A percentile compares a stretch with the other conserved stretches of the same genome.
These are phyloP conservation scores for Dryobotodes eremita DNA, from an alignment of 2,888 invertebrate genomes.

Conservation along the genomic window DNA sequence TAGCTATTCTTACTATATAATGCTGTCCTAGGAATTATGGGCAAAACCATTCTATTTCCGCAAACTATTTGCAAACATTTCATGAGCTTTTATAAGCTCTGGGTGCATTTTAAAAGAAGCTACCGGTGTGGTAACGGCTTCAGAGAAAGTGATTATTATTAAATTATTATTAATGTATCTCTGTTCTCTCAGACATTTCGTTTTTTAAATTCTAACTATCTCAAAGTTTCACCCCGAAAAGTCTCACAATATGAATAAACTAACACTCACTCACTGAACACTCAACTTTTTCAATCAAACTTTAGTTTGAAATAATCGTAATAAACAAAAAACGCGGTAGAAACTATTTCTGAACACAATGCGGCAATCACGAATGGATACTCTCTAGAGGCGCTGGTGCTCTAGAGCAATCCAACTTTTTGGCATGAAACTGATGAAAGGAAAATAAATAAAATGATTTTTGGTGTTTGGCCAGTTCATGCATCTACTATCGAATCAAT, in stretches of 20 bases:
- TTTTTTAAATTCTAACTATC: too few relatives aligned
- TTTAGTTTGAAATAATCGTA: background rate
- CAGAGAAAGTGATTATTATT: too few relatives aligned
- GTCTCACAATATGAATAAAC: constrained; percentile 5
- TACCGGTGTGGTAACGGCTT: too few relatives aligned
- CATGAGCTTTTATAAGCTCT: too few relatives aligned
- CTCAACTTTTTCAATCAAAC: constrained; percentile 34
- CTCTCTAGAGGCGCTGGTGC: constrained; percentile 16
- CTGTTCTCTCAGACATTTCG: background rate
- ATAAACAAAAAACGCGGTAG: background rate
- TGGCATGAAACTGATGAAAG: background rate
- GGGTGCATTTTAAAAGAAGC: too few relatives aligned
- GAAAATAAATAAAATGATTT: background rate
- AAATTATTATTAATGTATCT: background rate
- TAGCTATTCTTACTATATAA: too few relatives aligned
- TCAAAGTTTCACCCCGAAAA: background rate
- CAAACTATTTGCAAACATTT: too few relatives aligned
- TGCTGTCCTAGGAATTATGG: too few relatives aligned
- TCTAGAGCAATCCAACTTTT: constrained; percentile 6
- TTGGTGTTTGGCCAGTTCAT: background rate
- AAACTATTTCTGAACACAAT: constrained; percentile 35
- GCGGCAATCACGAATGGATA: constrained; percentile 31
- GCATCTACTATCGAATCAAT: background rate
- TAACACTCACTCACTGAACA: background rate
- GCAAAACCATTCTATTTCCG: too few relatives aligned